Conservation (phyloP, 2,888 invertebrate species). For the Acrocyrtus sp. region DNA sequence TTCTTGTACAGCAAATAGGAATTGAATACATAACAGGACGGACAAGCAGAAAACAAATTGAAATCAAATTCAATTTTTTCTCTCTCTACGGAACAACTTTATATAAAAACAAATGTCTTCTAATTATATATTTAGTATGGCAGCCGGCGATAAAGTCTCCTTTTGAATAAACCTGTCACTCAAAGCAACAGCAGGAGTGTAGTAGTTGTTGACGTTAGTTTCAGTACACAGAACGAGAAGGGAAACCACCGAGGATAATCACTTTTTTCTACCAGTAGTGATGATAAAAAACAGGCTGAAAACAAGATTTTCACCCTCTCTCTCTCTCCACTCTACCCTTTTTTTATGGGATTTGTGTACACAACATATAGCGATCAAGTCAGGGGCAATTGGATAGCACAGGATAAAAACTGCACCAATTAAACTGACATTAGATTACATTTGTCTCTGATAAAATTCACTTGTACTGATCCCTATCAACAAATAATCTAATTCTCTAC, state of each 20-base stretch:
- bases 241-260: slow-evolving; percentile 12
- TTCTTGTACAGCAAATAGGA: too few relatives aligned
- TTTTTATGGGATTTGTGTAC: neutral
- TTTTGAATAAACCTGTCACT: slow-evolving; percentile 40
- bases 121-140: too few relatives aligned
- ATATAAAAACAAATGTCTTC: neutral
- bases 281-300: slow-evolving; percentile 10
- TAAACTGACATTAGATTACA: neutral
- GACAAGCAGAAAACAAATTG: too few relatives aligned
- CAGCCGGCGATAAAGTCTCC: too few relatives aligned
- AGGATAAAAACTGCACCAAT: neutral
- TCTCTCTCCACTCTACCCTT: neutral
- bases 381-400: neutral
- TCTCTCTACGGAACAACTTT: too few relatives aligned
- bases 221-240: neutral
- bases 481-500: neutral
- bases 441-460: neutral
- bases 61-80: too few relatives aligned
- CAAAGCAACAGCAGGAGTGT: slow-evolving; percentile 26
- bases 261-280: neutral
- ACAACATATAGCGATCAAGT: neutral
- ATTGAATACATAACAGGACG: too few relatives aligned
- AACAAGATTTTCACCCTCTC: slow-evolving; percentile 11
- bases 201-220: neutral
- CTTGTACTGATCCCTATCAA: neutral